Evolutionary conservation across 2,888 invertebrate species (phyloP).

Genomic region (Pecten maximus): DNA sequence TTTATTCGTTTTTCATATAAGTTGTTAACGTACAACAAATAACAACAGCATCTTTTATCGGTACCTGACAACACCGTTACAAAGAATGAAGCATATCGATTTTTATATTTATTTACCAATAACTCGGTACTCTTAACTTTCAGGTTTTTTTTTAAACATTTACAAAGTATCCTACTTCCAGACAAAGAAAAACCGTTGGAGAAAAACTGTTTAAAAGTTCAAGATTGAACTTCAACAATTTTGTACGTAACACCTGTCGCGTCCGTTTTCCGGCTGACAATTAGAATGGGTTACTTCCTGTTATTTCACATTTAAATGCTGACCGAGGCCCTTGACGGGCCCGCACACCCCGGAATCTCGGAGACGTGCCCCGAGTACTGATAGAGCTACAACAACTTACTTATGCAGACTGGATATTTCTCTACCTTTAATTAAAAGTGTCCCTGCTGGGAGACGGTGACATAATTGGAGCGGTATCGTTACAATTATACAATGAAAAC

Average conservation of each 20-base stretch:
- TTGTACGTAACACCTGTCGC: conserved; percentile 23
- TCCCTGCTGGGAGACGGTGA: background rate
- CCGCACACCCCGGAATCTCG: background rate
- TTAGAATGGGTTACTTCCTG: conserved; percentile 16
- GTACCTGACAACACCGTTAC: no score
- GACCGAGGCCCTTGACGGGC: background rate
- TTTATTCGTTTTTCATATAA: no score
- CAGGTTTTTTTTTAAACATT: background rate
- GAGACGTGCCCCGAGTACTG: background rate
- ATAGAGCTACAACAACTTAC: background rate
- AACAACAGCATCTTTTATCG: no score
- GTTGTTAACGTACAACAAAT: no score
- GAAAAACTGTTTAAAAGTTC: background rate
- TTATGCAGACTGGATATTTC: conserved; percentile 3
- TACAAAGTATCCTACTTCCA: background rate
- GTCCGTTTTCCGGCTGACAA: conserved; percentile 1
- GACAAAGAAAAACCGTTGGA: background rate
- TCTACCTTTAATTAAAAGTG: background rate
- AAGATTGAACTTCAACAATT: conserved; percentile 11
- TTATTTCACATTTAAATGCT: conserved; percentile 28
- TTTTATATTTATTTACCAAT: no score
- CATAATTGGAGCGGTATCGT: background rate
- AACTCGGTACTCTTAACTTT: no score
- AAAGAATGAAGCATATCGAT: no score
- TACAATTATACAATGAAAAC: background rate